A percentile compares a stretch with the other conserved stretches of the same genome.
Evolutionary conservation across 2,797 vertebrate genomes (phyloP).

Genomic region (Sebastes baramenuke): DNA sequence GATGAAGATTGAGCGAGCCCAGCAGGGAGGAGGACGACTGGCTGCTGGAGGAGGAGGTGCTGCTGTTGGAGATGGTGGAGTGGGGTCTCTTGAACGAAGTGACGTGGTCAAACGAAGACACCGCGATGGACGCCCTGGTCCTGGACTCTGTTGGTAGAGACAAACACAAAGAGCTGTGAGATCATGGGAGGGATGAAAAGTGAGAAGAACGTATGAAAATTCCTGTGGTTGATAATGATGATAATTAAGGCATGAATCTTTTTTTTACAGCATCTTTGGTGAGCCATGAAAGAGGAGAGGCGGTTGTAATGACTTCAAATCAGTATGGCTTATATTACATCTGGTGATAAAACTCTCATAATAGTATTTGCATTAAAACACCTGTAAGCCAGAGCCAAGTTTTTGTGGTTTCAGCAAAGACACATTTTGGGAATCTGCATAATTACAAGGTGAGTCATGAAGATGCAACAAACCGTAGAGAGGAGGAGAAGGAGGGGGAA

Average conservation of each 20-base stretch:
- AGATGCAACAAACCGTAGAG: background rate
- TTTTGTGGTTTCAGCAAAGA: background rate
- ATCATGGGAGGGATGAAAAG: background rate
- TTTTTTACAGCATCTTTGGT: background rate
- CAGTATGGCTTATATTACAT: background rate
- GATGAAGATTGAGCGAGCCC: conserved; percentile 84
- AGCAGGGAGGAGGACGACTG: conserved; percentile 86
- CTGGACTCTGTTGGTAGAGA: conserved; percentile 73
- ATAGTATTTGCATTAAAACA: background rate
- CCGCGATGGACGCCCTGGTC: conserved; percentile 76
- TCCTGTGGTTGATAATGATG: conserved; percentile 1
- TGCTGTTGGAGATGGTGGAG: conserved; percentile 89
- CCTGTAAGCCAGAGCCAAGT: background rate
- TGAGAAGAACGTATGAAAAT: background rate
- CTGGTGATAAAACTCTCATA: background rate
- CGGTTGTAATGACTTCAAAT: background rate
- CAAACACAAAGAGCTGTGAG: background rate
- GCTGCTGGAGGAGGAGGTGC: conserved; percentile 88
- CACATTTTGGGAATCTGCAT: background rate
- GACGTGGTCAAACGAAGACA: conserved; percentile 80
- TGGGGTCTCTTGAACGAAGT: conserved; percentile 86
- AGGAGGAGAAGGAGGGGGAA: background rate
- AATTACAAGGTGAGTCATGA: background rate
- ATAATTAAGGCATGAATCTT: background rate
- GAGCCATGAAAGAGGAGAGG: background rate